These are phyloP conservation scores for Notechis scutatus DNA, from an alignment of 2,113 vertebrate species.

Conservation along the genomic window DNA sequence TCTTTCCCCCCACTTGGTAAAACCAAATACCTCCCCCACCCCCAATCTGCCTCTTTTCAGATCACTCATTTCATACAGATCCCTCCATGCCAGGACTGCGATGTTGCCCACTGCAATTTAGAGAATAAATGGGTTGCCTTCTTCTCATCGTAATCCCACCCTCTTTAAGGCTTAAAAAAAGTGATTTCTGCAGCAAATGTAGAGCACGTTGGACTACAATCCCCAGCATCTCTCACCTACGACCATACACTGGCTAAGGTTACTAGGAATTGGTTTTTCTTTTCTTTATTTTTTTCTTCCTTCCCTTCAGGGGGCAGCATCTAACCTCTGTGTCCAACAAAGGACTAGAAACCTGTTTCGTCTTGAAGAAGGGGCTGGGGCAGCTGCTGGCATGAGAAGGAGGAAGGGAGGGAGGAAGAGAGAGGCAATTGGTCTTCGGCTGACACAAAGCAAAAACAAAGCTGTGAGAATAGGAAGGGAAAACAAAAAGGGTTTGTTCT, in stretches of 20 bases:
- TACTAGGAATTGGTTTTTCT: neutral
- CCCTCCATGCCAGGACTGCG: neutral
- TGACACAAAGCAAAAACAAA: neutral
- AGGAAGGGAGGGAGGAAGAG: neutral
- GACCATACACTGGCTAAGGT: neutral
- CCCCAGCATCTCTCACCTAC: neutral
- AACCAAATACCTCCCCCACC: too few species aligned
- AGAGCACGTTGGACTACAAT: neutral
- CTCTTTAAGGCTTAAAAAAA: neutral
- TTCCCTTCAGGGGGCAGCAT: neutral
- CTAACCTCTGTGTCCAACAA: neutral
- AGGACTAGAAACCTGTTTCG: neutral
- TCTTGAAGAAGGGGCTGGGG: neutral
- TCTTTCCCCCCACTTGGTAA: neutral
- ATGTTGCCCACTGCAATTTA: neutral
- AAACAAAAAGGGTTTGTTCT: conserved; percentile 7
- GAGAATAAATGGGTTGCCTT: neutral
- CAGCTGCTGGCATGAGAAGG: neutral
- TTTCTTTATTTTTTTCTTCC: neutral
- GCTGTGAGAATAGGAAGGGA: neutral
- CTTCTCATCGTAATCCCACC: neutral
- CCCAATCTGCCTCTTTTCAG: neutral
- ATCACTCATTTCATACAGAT: too few species aligned
- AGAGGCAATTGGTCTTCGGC: neutral
- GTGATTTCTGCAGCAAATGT: neutral